Evolutionary conservation across 2,797 vertebrate genomes (phyloP), one percentile per base, ranked within the genome.

Genomic region (Phrynocephalus forsythii): DNA sequence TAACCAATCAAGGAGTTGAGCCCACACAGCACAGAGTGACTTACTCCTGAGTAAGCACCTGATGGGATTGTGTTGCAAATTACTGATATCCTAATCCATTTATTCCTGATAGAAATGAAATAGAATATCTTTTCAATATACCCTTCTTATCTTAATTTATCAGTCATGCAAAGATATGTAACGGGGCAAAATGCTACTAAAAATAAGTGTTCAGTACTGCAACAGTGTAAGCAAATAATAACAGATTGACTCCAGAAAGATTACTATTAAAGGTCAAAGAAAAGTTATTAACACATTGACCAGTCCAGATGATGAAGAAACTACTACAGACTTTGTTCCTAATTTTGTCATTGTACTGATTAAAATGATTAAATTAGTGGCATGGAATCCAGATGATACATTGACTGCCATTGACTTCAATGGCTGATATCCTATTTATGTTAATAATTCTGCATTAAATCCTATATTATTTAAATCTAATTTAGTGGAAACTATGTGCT

Each of bases 181-280:
- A 91, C 83, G 69, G 83, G 92, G 91, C 92, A 95, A 92, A 94
- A 20, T 82, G 90, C 94, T 91, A 94, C 94, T 90, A 85, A 95
- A 94, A 95, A 93, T 94, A 94, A 95, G 94, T 94, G 93, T 93
- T 88, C 91, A 90, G 82, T 94, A 90, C 89, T 88, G 91, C 91
- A 92, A 48, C 30, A 94, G 89, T 90, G 75, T 66, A 50, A 89
- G 75, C 91, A 93, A 86, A 38, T 89, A 90, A 91, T 87, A 81
- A 87, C 91, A 95, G 84, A 90, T 91, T 87, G 90, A 92, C 87
- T 50, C 90, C 93, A 92, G 89, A 91, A 89, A 88, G 1, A 90
- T 66, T 93, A 87, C 66, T 80, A 38, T 60, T 6, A 83, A 24
- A 85, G 26, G 33, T 26, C 20, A 50, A 52, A 67, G 9, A 72